Evolutionary conservation across 2,113 vertebrate species (phyloP), one percentile per base, ranked within the genome.

Genomic region (Peucedramus taeniatus): DNA sequence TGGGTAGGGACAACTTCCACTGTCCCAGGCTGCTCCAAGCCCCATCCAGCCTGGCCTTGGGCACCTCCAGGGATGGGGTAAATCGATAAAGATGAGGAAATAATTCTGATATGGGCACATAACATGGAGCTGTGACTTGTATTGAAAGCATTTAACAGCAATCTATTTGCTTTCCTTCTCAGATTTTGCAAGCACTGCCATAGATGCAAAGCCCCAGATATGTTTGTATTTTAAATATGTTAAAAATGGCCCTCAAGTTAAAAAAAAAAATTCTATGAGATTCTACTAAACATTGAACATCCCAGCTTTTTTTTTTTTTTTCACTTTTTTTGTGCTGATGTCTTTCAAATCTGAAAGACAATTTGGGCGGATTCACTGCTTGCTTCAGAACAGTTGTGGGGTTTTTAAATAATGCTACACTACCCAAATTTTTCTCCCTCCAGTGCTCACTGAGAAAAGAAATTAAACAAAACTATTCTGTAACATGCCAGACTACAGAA

Each of bases 31-130:
- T 47, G 45, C 30, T 54, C 54, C 11, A 14, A 68, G 5, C 28
- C 16, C 59, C 1, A 0, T 26, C n/a, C 39, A 68, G 0, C 6
- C 53, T 18, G 45, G 45, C 39, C n/a, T 35, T 15, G 54, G 20
- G 1, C 53, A 60, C 23, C 1, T 0, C 10, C 11, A 76, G n/a
- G n/a, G 54, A 31, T 60, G 47, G 11, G 17, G 1, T 3, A 83
- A 35, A 14, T 27, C 15, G 14, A 61, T 22, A 40, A 68, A 69
- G 13, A 16, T 31, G 60, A 76, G 27, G 49, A 85, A 83, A 93
- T 35, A 85, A 71, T 7, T 45, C 7, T 87, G 13, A 31, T 26
- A 23, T 1, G 6, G 23, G 14, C 13, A 37, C 6, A 2, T 15
- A 45, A 53, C 9, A 49, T 1, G 11, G 33, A 84, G 42, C 13